Evolutionary conservation across 2,888 invertebrate genomes (phyloP).

Genomic region (Melieria omissa): DNA sequence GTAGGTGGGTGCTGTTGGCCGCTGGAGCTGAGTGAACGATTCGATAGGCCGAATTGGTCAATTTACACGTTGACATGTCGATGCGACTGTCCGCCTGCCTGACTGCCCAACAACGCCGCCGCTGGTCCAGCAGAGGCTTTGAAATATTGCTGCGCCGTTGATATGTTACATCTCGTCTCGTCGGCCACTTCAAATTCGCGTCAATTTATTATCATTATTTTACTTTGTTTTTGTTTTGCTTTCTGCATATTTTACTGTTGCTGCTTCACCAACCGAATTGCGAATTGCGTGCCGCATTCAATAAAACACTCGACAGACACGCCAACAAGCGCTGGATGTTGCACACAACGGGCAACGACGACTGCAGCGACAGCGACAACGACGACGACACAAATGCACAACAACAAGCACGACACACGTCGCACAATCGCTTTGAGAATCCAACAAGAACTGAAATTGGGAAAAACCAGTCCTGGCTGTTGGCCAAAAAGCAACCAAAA

Average conservation of each 20-base stretch:
- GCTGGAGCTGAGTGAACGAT: not conserved
- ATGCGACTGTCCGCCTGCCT: no score
- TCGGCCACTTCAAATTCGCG: no score
- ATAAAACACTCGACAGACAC: conserved; percentile 47
- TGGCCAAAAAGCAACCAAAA: conserved; percentile 50
- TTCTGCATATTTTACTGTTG: not conserved
- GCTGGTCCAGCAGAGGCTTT: not conserved
- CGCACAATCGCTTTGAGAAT: conserved; percentile 65
- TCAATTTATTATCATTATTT: not conserved
- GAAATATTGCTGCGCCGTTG: not conserved
- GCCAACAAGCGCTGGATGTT: conserved; percentile 36
- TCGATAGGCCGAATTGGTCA: not conserved
- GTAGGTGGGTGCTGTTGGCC: not conserved
- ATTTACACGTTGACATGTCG: not conserved
- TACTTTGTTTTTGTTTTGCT: not conserved
- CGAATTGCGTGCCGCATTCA: conserved; percentile 22
- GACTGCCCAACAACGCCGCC: not conserved
- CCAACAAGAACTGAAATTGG: conserved; percentile 67
- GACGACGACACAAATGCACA: conserved; percentile 38
- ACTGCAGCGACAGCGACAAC: conserved; percentile 45
- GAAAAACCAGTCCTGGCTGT: conserved; percentile 65
- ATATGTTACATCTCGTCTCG: not conserved
- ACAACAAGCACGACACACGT: conserved; percentile 39
- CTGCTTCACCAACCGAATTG: conserved; percentile 2
- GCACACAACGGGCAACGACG: conserved; percentile 24